phyloP scores from a whole-genome alignment of 2,113 vertebrate genomes.

The Tinamus guttatus region DNA sequence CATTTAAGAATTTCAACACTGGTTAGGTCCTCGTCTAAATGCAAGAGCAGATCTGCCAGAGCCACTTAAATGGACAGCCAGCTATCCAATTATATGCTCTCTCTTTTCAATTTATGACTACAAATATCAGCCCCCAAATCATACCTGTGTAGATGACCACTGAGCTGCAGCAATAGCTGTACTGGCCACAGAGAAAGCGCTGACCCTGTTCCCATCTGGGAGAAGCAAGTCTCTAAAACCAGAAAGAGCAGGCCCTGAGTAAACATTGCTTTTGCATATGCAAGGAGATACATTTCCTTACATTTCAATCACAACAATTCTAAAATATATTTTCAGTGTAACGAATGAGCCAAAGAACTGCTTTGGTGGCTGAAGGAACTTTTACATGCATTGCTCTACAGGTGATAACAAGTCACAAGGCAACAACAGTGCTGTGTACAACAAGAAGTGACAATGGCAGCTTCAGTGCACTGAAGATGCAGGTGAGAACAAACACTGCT shows the following conservation, averaged over 20 bases:
- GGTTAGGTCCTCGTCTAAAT: neutral
- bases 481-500: neutral
- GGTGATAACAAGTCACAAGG: neutral
- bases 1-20: neutral
- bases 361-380: neutral
- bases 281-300: neutral
- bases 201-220: slow-evolving; percentile 95
- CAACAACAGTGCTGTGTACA: neutral
- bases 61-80: neutral
- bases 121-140: neutral
- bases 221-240: slow-evolving; percentile 90
- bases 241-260: slow-evolving; percentile 14
- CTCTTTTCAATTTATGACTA: neutral
- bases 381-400: neutral
- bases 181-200: slow-evolving; percentile 97
- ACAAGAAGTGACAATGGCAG: neutral
- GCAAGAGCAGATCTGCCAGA: neutral
- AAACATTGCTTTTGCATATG: neutral
- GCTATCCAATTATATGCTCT: rapidly evolving
- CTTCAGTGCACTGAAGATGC: neutral
- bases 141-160: slow-evolving; percentile 98
- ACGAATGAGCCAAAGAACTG: neutral
- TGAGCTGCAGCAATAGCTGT: slow-evolving; percentile 98
- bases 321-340: neutral
- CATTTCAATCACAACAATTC: neutral